A percentile compares a stretch with the other conserved stretches of the same genome.
Conservation (phyloP, 2,797 vertebrate genomes). For the Epinephelus coioides region DNA sequence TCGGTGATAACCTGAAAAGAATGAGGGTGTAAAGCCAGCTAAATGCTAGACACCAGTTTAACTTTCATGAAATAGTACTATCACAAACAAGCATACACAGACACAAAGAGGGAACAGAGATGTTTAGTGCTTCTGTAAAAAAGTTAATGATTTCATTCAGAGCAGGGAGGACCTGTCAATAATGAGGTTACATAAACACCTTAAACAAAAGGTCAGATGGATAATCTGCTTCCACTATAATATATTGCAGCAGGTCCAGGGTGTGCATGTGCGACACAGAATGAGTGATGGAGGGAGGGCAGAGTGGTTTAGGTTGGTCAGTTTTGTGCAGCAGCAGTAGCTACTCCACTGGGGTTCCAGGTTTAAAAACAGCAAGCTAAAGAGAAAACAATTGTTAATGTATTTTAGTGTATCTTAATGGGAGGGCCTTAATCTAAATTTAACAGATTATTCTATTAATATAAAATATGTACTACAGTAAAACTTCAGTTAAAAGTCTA, state of each 20-base stretch:
- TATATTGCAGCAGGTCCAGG: conserved; percentile 56
- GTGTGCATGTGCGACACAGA: background rate
- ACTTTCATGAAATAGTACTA: background rate
- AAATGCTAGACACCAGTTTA: background rate
- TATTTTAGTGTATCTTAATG: no score
- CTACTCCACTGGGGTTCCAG: background rate
- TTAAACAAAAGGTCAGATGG: conserved; percentile 86
- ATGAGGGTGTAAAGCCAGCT: no score
- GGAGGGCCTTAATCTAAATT: background rate
- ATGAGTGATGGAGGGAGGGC: background rate
- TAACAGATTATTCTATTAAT: no score
- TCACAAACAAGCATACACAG: background rate
- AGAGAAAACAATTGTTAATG: background rate
- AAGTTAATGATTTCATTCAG: conserved; percentile 70
- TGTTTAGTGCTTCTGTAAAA: conserved; percentile 13
- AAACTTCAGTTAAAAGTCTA: no score
- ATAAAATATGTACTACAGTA: no score
- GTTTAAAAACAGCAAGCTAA: background rate
- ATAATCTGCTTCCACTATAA: conserved; percentile 82
- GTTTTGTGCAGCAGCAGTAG: background rate
- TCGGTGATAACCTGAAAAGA: background rate
- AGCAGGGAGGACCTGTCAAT: conserved; percentile 64
- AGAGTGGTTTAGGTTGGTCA: conserved; percentile 3
- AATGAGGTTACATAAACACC: conserved; percentile 81
- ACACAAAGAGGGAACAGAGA: background rate